Percentiles rank a stretch among this genome's conserved stretches.
Evolutionary conservation across 2,113 vertebrate species (phyloP).

Genomic region (Gasterosteus nipponicus): DNA sequence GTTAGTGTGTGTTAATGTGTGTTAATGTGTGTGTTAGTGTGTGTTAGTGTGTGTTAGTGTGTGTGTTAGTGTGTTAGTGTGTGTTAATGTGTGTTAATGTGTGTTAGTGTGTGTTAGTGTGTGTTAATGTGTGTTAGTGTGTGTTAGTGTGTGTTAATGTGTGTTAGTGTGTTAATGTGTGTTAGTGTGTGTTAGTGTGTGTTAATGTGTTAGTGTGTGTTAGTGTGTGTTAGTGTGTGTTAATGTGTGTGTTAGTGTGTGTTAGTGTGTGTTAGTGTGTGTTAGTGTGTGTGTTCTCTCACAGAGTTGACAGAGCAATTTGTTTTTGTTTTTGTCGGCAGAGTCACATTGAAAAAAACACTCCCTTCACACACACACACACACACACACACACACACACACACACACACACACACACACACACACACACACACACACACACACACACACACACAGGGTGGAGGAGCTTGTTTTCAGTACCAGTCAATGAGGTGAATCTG

Average conservation of each 20-base stretch:
- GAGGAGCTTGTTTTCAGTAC: constrained; percentile 10
- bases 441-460: neutral
- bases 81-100: neutral
- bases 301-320: constrained; percentile 59
- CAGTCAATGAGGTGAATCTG: constrained; percentile 32
- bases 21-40: neutral
- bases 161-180: too few relatives aligned
- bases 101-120: too few relatives aligned
- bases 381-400: neutral
- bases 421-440: neutral
- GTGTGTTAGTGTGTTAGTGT: neutral
- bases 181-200: neutral
- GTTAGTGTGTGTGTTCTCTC: neutral
- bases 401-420: neutral
- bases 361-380: neutral
- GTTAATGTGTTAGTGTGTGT: neutral
- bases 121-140: too few relatives aligned
- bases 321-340: constrained; percentile 52
- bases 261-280: constrained; percentile 15
- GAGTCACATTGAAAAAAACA: constrained; percentile 51
- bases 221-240: too few relatives aligned
- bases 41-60: constrained; percentile 22
- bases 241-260: constrained; percentile 7
- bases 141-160: too few relatives aligned
- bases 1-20: too few relatives aligned